phyloP scores from a whole-genome alignment of 2,797 vertebrate genomes.

The Micrastur ruficollis region DNA sequence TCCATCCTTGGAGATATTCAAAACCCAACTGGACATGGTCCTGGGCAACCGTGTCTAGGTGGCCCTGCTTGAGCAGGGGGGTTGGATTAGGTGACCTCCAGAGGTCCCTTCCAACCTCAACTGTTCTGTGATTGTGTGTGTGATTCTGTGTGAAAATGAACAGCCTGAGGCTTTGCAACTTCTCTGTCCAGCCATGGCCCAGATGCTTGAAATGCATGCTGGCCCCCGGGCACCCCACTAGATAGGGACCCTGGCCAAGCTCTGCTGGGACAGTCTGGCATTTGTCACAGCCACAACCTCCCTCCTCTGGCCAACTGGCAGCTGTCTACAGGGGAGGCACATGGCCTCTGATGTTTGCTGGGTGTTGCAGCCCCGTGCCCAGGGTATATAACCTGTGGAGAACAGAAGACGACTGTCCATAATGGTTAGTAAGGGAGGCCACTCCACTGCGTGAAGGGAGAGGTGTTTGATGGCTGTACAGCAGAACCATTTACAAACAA shows the following conservation, averaged over 20 bases:
- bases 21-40: too few relatives aligned
- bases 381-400: background rate
- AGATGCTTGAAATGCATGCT: fast-evolving
- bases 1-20: too few relatives aligned
- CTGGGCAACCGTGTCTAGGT: too few relatives aligned
- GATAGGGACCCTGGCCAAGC: background rate
- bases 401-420: background rate
- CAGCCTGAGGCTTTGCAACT: background rate
- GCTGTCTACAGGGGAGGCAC: background rate
- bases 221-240: background rate
- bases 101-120: too few relatives aligned
- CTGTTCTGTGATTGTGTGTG: too few relatives aligned
- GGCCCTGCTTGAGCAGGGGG: too few relatives aligned
- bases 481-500: background rate
- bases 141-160: background rate
- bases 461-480: background rate
- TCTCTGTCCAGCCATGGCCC: background rate
- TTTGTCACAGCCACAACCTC: background rate
- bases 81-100: too few relatives aligned
- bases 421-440: fast-evolving
- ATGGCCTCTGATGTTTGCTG: background rate
- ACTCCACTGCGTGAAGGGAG: fast-evolving
- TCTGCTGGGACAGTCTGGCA: background rate
- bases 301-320: background rate
- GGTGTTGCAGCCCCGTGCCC: background rate